Evolutionary conservation across 2,797 vertebrate species (phyloP), one percentile per base, ranked within the genome.

Genomic region (Tachyglossus aculeatus): DNA sequence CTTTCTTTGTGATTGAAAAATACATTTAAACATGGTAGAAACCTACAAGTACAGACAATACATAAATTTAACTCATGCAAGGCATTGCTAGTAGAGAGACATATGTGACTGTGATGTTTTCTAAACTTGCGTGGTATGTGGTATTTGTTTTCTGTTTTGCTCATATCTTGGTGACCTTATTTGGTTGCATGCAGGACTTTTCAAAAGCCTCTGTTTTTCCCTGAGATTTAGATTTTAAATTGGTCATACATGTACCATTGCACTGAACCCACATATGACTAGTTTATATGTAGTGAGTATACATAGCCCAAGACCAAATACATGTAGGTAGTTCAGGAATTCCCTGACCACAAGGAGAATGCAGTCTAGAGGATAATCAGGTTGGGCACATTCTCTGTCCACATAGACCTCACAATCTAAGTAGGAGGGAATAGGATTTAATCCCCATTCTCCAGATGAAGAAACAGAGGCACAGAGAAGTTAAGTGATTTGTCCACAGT

Each of bases 1-100:
- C 38, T 44, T 75, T 53, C 21, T 55, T 63, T 41, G 32, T 65
- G 73, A 77, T 36, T 66, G 32, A 52, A 65, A 77, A 48, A 9
- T 12, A 27, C 22, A n/a, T 27, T 25, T 18, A 33, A 43, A 21
- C 7, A 10, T 31, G 9, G 6, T 21, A 15, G 36, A 57, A 50
- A 53, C 34, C 63, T 43, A 19, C 7, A 10, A 18, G 38, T 33
- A 29, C 32, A 48, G 48, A 24, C n/a, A n/a, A n/a, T n/a, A n/a
- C n/a, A n/a, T n/a, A 58, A 60, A 53, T 27, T 14, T 32, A 71
- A 32, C 32, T 19, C 15, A 3, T 27, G 41, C 48, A 21, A 19
- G 21, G 6, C 22, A 10, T 33, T 6, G 18, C 32, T 19, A 4
- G 27, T 16, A 1, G 1, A 6, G 25, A 52, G 47, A 7, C 13